phyloP scores from a whole-genome alignment of 2,797 vertebrate genomes.

The Hapalemur alaotrensis region DNA sequence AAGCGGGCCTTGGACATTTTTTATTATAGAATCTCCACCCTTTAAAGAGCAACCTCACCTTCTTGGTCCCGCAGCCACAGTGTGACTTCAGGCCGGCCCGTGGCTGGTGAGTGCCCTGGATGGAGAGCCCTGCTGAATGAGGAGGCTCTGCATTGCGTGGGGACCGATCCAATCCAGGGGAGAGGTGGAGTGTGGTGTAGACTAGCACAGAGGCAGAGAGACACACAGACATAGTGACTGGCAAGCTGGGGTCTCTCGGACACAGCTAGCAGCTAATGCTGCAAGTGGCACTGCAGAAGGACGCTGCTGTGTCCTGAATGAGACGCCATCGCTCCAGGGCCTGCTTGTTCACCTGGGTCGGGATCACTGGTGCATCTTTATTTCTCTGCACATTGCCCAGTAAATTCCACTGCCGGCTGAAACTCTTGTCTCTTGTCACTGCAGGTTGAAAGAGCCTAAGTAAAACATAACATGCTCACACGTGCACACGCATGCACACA shows the following conservation, averaged over 20 bases:
- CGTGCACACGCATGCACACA: no score
- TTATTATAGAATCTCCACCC: neutral
- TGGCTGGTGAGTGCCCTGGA: neutral
- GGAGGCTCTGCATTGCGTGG: neutral
- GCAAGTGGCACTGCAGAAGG: rapidly evolving
- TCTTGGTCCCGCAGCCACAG: no score
- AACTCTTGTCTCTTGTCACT: neutral
- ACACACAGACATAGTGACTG: rapidly evolving
- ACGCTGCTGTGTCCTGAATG: rapidly evolving
- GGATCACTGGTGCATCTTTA: neutral
- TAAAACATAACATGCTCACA: neutral
- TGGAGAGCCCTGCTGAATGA: neutral
- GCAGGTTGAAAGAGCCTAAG: neutral
- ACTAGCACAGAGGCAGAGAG: neutral
- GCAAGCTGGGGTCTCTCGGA: neutral
- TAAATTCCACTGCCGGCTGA: neutral
- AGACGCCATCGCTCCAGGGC: rapidly evolving
- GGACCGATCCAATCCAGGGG: rapidly evolving
- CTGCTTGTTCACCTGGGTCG: neutral
- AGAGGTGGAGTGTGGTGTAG: neutral
- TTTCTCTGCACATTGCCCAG: neutral
- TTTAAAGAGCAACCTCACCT: neutral
- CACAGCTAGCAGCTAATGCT: rapidly evolving
- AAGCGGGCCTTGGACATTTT: neutral
- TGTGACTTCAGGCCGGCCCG: neutral